Evolutionary conservation across 2,888 invertebrate species (phyloP).

Genomic region (Aspidiotus rigidus): DNA sequence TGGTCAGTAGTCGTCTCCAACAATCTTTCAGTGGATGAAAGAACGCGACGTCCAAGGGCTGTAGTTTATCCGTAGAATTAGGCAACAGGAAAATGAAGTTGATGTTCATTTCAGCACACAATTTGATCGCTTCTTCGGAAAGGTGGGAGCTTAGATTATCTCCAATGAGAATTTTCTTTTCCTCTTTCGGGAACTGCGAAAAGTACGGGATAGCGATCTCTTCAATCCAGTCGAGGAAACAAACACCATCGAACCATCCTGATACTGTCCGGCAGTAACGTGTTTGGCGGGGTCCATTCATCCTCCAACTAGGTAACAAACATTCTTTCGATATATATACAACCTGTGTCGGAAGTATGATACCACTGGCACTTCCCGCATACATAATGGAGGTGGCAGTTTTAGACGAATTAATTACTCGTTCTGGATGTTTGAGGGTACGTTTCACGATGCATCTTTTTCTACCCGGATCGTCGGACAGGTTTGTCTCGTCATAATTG

Average conservation of each 20-base stretch:
- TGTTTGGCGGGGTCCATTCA: slow-evolving; percentile 30
- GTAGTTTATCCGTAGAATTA: neutral
- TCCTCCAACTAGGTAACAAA: slow-evolving; percentile 36
- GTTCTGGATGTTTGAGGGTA: slow-evolving; percentile 41
- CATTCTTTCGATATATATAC: slow-evolving; percentile 36
- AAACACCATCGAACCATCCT: slow-evolving; percentile 40
- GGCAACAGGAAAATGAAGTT: neutral
- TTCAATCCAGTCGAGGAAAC: slow-evolving; percentile 35
- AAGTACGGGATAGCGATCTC: slow-evolving; percentile 23
- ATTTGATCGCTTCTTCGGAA: neutral
- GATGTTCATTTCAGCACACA: neutral
- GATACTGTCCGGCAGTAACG: slow-evolving; percentile 38
- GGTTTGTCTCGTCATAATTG: slow-evolving; percentile 42
- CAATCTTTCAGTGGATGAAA: neutral
- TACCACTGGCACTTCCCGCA: slow-evolving; percentile 35
- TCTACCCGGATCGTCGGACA: slow-evolving; percentile 42
- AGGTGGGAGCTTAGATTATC: slow-evolving; percentile 2
- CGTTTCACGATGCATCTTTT: too few species aligned
- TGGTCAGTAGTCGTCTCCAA: neutral
- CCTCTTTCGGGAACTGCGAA: neutral
- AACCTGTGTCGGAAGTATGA: slow-evolving; percentile 36
- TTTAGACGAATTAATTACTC: slow-evolving; percentile 41
- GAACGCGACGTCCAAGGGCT: slow-evolving; percentile 8
- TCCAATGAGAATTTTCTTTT: neutral
- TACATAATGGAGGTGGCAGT: slow-evolving; percentile 35